Base-by-base conservation (phyloP, 2,797 vertebrate species). In the Geotrypetes seraphini region DNA sequence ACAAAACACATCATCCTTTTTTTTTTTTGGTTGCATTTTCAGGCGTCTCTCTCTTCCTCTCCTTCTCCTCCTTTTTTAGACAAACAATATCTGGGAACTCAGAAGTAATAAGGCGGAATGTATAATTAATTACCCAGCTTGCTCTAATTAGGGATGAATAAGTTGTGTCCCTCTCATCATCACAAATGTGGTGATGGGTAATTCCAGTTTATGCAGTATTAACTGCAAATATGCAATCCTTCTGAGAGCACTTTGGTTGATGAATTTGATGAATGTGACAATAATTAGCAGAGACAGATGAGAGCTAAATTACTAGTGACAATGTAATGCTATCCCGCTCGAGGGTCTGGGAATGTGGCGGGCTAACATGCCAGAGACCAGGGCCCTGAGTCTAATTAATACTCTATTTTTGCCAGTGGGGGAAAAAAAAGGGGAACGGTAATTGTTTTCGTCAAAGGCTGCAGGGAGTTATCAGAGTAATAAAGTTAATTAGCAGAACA, bases 51-150 rank as follows among this genome's bases (percentile, higher is more conserved):
- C 73, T 71, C 60, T 69, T 75, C 69, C 75, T 69, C 69, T 51
- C 58, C 47, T 63, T 60, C 60, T 66, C 66, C 68, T 58, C 69
- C 65, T 73, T 88, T n/a, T 83, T 85, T 82, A 87, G 85, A 81
- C 83, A 89, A 91, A 90, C 87, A 91, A 89, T 93, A 90, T 92
- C 87, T 86, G 87, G 89, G 88, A 84, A 87, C 84, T 84, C 83
- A 80, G 91, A 93, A 90, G 86, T 90, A 91, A 89, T 92, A 93
- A 96, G 92, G 88, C 86, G 84, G 91, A 96, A 92, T 96, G 93
- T 91, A 97, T 97, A 97, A 97, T 98, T 96, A 96, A 96, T 96
- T 92, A 96, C 93, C 92, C 92, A 95, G 93, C 91, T 96, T 96
- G 91, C 88, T 96, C 90, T 97, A 97, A 98, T 98, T 96, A 96